Conservation (phyloP, 2,113 vertebrate species). For the Cairina moschata region DNA sequence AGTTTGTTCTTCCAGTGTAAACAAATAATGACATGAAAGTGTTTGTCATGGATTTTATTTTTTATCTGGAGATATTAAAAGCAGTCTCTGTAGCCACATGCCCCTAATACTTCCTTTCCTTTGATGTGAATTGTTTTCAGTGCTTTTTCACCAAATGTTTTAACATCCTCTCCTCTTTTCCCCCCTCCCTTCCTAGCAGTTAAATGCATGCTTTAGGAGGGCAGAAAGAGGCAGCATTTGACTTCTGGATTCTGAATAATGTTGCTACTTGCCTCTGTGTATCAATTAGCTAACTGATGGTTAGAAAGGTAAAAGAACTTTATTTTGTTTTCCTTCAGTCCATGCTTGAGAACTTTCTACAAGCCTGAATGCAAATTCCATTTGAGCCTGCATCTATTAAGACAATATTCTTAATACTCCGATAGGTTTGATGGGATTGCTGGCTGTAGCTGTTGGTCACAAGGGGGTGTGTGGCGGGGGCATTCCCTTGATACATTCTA, state of each 20-base stretch:
- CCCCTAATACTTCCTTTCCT: background rate
- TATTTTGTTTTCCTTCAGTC: background rate
- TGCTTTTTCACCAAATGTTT: background rate
- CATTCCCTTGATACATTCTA: background rate
- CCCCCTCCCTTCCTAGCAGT: background rate
- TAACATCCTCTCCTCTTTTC: background rate
- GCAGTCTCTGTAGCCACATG: background rate
- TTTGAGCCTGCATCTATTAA: background rate
- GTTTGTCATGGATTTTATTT: background rate
- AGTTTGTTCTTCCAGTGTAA: background rate
- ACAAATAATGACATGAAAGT: background rate
- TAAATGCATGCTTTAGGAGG: background rate
- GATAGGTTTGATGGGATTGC: background rate
- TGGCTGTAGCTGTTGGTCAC: slow-evolving; percentile 1
- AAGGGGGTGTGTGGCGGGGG: background rate
- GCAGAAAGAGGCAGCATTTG: background rate
- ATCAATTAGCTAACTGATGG: background rate
- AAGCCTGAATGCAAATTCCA: background rate
- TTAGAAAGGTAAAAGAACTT: background rate
- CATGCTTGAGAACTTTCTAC: background rate
- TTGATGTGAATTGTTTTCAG: background rate
- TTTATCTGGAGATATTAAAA: background rate
- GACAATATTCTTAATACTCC: background rate
- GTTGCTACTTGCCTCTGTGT: background rate
- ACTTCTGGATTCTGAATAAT: background rate